phyloP scores from a whole-genome alignment of 2,113 vertebrate genomes.

The Anhinga rufa region DNA sequence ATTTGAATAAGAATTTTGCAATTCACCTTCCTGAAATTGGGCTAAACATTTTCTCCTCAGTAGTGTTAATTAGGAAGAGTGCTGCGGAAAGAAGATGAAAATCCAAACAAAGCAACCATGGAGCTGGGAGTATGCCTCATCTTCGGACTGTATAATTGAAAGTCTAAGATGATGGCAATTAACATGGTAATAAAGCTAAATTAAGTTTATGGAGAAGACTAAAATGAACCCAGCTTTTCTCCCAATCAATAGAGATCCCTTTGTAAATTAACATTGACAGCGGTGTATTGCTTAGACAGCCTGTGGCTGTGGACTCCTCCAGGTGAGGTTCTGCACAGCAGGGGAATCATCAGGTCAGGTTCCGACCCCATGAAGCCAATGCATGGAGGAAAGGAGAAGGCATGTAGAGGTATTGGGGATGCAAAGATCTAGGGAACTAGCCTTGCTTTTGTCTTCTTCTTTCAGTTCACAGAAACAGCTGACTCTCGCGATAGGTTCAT shows the following conservation, averaged over 20 bases:
- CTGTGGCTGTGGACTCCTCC: neutral
- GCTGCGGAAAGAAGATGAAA: neutral
- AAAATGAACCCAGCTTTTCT: neutral
- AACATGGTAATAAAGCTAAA: neutral
- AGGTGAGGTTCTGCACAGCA: neutral
- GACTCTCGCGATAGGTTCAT: neutral
- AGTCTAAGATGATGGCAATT: neutral
- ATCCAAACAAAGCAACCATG: neutral
- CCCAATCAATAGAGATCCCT: neutral
- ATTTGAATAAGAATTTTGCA: neutral
- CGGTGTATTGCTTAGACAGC: neutral
- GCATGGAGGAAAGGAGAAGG: neutral
- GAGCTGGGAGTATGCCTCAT: neutral
- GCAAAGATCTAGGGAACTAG: neutral
- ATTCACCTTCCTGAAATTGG: neutral
- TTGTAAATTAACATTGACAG: neutral
- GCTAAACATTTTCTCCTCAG: neutral
- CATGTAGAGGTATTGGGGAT: neutral
- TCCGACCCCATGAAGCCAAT: neutral
- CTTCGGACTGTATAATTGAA: neutral
- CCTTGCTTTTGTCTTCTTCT: neutral
- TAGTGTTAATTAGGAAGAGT: neutral
- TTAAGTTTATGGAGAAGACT: neutral
- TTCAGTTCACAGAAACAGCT: neutral
- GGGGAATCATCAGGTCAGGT: neutral